phyloP scores from a whole-genome alignment of 2,113 vertebrate species.

The Upupa epops region DNA sequence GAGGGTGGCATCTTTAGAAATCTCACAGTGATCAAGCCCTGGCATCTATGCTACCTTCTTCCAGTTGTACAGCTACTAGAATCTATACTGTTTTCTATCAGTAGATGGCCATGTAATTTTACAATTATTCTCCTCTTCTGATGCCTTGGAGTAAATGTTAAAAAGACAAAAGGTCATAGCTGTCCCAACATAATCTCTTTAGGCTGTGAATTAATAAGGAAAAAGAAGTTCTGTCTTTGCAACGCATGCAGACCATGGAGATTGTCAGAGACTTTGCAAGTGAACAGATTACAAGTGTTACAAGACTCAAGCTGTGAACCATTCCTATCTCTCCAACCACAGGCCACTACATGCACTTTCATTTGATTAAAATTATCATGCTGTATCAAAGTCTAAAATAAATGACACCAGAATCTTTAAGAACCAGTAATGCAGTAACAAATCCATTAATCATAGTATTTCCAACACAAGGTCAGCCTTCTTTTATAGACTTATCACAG shows the following conservation, averaged over 20 bases:
- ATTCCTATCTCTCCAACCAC: neutral
- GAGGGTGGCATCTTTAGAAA: neutral
- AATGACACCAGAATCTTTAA: neutral
- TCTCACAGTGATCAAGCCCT: neutral
- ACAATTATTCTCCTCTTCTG: neutral
- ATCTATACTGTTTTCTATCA: constrained; percentile 27
- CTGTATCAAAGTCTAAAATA: neutral
- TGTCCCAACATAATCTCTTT: neutral
- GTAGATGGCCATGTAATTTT: constrained; percentile 43
- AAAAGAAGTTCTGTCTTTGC: neutral
- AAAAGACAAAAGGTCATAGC: neutral
- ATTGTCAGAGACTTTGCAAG: neutral
- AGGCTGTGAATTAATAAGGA: neutral
- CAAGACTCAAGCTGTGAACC: neutral
- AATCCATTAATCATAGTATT: neutral
- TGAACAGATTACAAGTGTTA: neutral
- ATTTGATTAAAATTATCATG: neutral
- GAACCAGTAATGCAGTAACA: neutral
- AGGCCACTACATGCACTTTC: neutral
- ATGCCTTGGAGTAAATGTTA: neutral
- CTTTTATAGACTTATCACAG: neutral
- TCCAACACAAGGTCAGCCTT: neutral
- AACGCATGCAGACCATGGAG: neutral
- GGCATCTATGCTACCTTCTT: neutral
- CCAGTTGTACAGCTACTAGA: neutral